Conservation (phyloP, 2,113 vertebrate genomes). For the Penelope pileata region DNA sequence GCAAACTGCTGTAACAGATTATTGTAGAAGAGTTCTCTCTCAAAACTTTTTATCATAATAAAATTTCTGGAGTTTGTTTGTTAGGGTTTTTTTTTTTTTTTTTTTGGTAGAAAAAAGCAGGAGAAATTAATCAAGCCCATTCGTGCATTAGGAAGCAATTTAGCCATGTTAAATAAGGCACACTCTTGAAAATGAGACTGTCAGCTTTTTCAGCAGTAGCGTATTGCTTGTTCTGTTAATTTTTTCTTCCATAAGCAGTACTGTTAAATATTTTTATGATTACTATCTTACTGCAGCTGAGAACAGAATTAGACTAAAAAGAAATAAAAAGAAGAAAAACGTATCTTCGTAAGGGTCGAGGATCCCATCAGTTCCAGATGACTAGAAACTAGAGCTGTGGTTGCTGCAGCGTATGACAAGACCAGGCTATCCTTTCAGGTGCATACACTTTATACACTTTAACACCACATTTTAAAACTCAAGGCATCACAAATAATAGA, state of each 20-base stretch:
- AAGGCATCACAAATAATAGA: background rate
- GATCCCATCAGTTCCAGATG: background rate
- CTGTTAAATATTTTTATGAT: background rate
- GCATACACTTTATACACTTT: background rate
- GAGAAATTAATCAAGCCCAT: background rate
- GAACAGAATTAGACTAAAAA: background rate
- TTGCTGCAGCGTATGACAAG: background rate
- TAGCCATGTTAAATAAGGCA: background rate
- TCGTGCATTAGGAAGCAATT: background rate
- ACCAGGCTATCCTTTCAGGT: background rate
- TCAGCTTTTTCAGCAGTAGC: background rate
- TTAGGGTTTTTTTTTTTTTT: too few species aligned
- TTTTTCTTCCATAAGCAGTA: background rate
- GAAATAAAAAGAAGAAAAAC: background rate
- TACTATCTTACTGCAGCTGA: background rate
- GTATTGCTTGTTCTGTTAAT: background rate
- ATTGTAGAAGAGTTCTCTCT: background rate
- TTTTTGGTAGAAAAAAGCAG: background rate
- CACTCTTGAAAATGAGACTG: accelerated
- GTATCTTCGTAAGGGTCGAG: background rate
- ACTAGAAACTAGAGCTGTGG: background rate
- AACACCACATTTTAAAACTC: background rate
- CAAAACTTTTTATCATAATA: background rate
- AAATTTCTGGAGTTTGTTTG: too few species aligned
- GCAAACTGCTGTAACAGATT: background rate